Evolutionary conservation across 2,113 vertebrate genomes (phyloP), one percentile per base, ranked within the genome.

Genomic region (Brienomyrus brachyistius): DNA sequence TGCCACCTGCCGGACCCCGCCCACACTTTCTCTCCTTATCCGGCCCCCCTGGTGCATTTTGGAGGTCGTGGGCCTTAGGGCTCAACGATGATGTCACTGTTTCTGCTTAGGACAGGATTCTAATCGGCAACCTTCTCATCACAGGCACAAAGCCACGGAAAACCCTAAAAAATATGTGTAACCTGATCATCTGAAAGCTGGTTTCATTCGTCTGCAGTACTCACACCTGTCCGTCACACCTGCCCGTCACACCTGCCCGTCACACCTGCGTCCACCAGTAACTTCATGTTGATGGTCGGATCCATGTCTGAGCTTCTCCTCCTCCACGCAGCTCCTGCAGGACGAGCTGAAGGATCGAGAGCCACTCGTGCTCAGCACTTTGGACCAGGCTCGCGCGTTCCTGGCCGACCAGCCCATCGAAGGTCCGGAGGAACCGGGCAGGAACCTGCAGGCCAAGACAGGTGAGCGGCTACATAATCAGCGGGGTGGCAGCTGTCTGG

Each of bases 351-450:
- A 97, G 93, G 97, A 98, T 62, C 98, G 97, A 13, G 98, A 98
- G 77, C 96, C 96, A 89, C 92, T 97, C 6, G 92, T 99, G 92
- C 92, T 98, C 91, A 97, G 91, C 2, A 96, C 98, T 47, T 94
- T 99, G 92, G 98, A 99, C 91, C 98, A 99, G 94, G 98, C 98
- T n/a, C 95, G 97, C 51, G 93, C 96, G 90, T 99, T 99, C 93
- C 96, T 99, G 70, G 98, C 98, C 56, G 98, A 99, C 92, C 98
- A 99, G 89, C 98, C 98, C 31, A 99, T 99, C 66, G 98, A 99
- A 92, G 98, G 97, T 5, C 98, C 98, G 0, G 98, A 98, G 92
- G 98, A 99, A 88, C 98, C 98, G 17, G 96, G 97, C 90, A 97
- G 96, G 92, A 98, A 95, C 91, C 92, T 97, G 31, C 97, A 98